Conservation (phyloP, 1,140 invertebrate genomes). For the Artemia franciscana region DNA sequence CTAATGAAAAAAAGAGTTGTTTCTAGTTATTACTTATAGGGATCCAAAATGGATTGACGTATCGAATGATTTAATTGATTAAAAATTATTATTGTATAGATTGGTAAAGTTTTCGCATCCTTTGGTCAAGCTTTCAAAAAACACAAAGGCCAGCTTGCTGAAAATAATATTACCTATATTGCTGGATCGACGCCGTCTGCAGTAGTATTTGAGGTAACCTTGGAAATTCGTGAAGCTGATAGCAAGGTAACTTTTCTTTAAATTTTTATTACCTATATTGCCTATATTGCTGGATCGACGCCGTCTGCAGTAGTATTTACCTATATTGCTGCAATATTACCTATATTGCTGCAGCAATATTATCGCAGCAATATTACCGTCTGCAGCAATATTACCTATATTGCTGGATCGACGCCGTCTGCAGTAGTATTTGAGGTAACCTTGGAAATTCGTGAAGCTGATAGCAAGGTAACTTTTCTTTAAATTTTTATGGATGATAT, state of each 20-base stretch:
- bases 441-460: slow-evolving; percentile 73
- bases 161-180: slow-evolving; percentile 21
- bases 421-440: slow-evolving; percentile 56
- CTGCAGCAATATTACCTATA: no score
- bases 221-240: slow-evolving; percentile 78
- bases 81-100: no score
- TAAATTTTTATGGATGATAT: background rate
- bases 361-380: no score
- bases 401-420: slow-evolving; percentile 21
- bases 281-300: slow-evolving; percentile 16
- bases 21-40: no score
- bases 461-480: slow-evolving; percentile 34
- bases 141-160: slow-evolving; percentile 22
- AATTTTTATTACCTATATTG: background rate
- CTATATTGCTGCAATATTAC: no score
- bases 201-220: slow-evolving; percentile 53
- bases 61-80: no score
- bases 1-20: no score
- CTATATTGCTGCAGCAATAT: no score
- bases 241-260: slow-evolving; percentile 30
- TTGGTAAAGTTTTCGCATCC: slow-evolving; percentile 44
- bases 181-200: slow-evolving; percentile 24
- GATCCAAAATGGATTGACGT: no score
- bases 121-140: slow-evolving; percentile 74
- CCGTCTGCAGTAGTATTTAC: slow-evolving; percentile 40